These are phyloP conservation scores for Oreocharis arfaki DNA, from an alignment of 2,113 vertebrate genomes.

Conservation along the genomic window DNA sequence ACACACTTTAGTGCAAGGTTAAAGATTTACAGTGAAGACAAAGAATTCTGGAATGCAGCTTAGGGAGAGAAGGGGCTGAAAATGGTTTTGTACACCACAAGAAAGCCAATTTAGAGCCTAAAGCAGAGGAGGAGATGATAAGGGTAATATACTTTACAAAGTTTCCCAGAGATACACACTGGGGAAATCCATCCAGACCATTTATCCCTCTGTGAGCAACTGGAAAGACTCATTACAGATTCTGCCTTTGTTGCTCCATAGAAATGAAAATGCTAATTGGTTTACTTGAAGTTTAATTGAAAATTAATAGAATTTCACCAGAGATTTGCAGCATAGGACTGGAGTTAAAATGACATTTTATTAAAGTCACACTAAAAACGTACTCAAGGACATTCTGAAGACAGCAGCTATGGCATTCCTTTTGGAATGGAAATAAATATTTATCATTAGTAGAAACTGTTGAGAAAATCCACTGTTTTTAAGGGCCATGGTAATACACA, in stretches of 20 bases:
- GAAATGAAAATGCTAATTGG: constrained; percentile 72
- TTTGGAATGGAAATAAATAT: constrained; percentile 24
- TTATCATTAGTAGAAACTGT: neutral
- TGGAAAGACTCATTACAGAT: constrained; percentile 60
- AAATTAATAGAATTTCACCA: constrained; percentile 72
- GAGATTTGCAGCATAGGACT: constrained; percentile 51
- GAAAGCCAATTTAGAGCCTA: constrained; percentile 3
- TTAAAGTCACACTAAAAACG: constrained; percentile 51
- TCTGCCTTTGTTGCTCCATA: constrained; percentile 65
- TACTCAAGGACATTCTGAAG: constrained; percentile 63
- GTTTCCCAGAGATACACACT: neutral
- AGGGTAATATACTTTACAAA: constrained; percentile 30
- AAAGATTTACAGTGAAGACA: neutral
- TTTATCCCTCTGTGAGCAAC: constrained; percentile 58
- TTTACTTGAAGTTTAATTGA: constrained; percentile 74
- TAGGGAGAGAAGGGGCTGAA: neutral
- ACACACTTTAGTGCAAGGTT: neutral
- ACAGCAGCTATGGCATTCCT: neutral
- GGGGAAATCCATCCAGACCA: constrained; percentile 38
- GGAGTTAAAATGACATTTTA: constrained; percentile 64
- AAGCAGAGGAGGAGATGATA: constrained; percentile 10
- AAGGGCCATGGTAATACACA: neutral
- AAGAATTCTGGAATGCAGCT: neutral
- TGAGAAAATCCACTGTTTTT: neutral
- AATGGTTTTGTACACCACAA: neutral